phyloP scores from a whole-genome alignment of 2,888 invertebrate genomes.

The Lithophane socia region DNA sequence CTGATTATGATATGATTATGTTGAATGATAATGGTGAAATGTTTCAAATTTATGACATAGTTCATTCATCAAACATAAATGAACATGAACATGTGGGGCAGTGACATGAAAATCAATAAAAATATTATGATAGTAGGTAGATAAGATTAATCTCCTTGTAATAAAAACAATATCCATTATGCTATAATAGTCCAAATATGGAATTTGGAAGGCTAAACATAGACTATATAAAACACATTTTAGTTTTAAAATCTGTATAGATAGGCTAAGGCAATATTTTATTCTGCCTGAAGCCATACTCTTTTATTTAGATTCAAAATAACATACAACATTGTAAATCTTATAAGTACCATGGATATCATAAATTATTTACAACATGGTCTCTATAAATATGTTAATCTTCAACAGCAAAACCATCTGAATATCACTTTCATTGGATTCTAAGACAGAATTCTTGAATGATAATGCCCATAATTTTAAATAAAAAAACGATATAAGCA shows the following conservation, averaged over 20 bases:
- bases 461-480: slow-evolving; percentile 29
- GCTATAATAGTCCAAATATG: slow-evolving; percentile 15
- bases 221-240: slow-evolving; percentile 13
- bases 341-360: slow-evolving; percentile 11
- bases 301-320: slow-evolving; percentile 5
- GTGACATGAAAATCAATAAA: slow-evolving; percentile 27
- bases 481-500: neutral
- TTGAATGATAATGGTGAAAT: too few relatives aligned
- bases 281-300: slow-evolving; percentile 27
- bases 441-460: slow-evolving; percentile 21
- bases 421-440: slow-evolving; percentile 55
- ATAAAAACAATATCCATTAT: slow-evolving; percentile 24
- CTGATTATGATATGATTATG: too few relatives aligned
- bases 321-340: slow-evolving; percentile 10
- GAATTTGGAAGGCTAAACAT: neutral
- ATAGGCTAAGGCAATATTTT: slow-evolving; percentile 9
- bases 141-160: slow-evolving; percentile 33
- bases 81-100: neutral
- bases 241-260: neutral
- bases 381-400: slow-evolving; percentile 56
- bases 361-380: slow-evolving; percentile 50
- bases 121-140: slow-evolving; percentile 19
- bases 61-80: neutral
- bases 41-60: too few relatives aligned
- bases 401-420: slow-evolving; percentile 14